Base-by-base conservation (phyloP, 2,888 invertebrate genomes). In the Meta bourneti region DNA sequence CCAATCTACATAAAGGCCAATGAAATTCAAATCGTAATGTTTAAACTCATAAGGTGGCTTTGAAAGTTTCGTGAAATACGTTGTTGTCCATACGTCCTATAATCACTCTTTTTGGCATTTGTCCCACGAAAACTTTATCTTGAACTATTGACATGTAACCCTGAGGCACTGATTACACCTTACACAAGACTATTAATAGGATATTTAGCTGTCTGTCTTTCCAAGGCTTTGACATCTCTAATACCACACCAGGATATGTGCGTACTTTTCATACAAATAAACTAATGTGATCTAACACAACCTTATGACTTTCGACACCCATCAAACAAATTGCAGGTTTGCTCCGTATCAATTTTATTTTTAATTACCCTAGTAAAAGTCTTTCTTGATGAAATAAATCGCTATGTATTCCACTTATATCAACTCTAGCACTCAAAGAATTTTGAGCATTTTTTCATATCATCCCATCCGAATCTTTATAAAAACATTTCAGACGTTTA, bases 141-240 rank as follows among this genome's bases (percentile, higher is more conserved):
- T n/a, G n/a, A n/a, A n/a, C n/a, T n/a, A 94, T 93, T 8, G 93
- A 93, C 52, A 93, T 93, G 19, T 94, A 93, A 9, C 72, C 72
- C 9, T 81, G 13, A 5, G 81, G 70, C 8, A 71, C 51, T 7
- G 52, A 72, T 49, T 20, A 82, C 8, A n/a, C 49, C 69, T 81
- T 70, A 49, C 81, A 81, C 0, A 81, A 8, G 16, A 70, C 89
- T 34, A n/a, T 89, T 77, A 6, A 89, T 77, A 7, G 83, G 78
- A 13, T 83, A 89, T 70, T 89, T 89, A 48, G 83, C 89, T 0
- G 69, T 51, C 5, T 48, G 49, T 51, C 61, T 75, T 69, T 82
- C 88, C n/a, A 88, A 79, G 16, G 80, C 72, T 80, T 88, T 94
- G 74, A 94, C 94, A 51, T 94, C 91, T 72, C 80, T 49, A 94